Conservation (phyloP, 2,113 vertebrate species). For the Gnathonemus echidnorhynchus region DNA sequence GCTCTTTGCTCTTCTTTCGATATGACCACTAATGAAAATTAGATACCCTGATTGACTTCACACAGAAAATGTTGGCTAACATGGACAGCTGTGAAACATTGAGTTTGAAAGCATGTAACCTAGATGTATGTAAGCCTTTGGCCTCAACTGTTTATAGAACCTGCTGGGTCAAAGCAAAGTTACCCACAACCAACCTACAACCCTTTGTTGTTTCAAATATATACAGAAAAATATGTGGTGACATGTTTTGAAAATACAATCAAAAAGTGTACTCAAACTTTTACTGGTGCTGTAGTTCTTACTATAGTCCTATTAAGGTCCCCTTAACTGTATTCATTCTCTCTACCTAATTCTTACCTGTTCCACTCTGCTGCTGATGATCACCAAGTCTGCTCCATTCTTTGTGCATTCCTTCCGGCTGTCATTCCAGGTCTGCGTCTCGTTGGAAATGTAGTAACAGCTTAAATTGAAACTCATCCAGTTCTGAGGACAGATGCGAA, state of each 20-base stretch:
- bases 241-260: not conserved
- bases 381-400: conserved; percentile 31
- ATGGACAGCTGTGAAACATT: not conserved
- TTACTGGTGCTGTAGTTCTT: not conserved
- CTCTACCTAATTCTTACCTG: conserved; percentile 21
- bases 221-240: not conserved
- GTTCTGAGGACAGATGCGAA: conserved; percentile 8
- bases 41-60: not conserved
- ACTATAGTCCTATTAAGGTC: not conserved
- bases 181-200: not conserved
- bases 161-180: not conserved
- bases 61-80: not conserved
- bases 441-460: conserved; percentile 34
- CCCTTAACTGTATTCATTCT: not conserved
- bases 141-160: not conserved
- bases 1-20: not conserved
- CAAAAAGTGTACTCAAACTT: not conserved
- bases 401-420: conserved; percentile 18
- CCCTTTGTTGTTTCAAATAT: not conserved
- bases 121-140: not conserved
- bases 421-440: not conserved
- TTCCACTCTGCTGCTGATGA: conserved; percentile 21
- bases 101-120: not conserved
- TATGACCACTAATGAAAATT: not conserved
- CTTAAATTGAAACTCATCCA: conserved; percentile 8